Percentiles rank a stretch among this genome's conserved stretches.
Conservation (phyloP, 2,888 invertebrate species). For the Quadriops clusia region DNA sequence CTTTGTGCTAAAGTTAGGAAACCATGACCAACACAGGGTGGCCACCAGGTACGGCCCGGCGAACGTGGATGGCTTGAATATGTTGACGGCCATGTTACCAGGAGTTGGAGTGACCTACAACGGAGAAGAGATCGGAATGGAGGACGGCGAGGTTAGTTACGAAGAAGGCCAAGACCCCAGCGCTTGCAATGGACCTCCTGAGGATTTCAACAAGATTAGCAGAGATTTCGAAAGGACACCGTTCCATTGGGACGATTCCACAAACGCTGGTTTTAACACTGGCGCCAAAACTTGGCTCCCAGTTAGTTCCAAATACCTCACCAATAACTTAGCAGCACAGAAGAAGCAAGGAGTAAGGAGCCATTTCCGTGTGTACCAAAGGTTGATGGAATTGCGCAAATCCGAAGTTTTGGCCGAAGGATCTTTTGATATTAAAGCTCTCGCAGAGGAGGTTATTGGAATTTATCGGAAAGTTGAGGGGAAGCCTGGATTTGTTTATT, state of each 20-base stretch:
- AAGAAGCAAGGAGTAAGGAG: slow-evolving; percentile 34
- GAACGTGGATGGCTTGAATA: slow-evolving; percentile 69
- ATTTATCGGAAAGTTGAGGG: no score
- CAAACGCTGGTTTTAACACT: slow-evolving; percentile 45
- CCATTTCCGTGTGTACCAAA: slow-evolving; percentile 51
- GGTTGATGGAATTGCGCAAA: slow-evolving; percentile 43
- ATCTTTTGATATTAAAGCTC: no score
- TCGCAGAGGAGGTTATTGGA: no score
- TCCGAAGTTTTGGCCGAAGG: no score
- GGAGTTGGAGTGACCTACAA: slow-evolving; percentile 81
- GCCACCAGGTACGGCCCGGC: slow-evolving; percentile 55
- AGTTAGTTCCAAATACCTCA: slow-evolving; percentile 47
- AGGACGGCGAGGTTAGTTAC: slow-evolving; percentile 43
- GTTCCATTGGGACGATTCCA: slow-evolving; percentile 59
- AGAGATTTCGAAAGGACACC: slow-evolving; percentile 71
- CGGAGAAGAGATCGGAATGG: slow-evolving; percentile 71
- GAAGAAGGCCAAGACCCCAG: slow-evolving; percentile 43
- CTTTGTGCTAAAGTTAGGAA: slow-evolving; percentile 56
- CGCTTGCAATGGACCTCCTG: slow-evolving; percentile 44
- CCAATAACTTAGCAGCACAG: slow-evolving; percentile 47
- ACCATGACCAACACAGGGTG: slow-evolving; percentile 64
- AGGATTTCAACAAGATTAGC: slow-evolving; percentile 44
- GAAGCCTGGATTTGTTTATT: no score
- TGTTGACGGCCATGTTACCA: slow-evolving; percentile 69
- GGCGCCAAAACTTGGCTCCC: slow-evolving; percentile 54